phyloP scores from a whole-genome alignment of 1,140 invertebrate genomes.

The Chionoecetes opilio region DNA sequence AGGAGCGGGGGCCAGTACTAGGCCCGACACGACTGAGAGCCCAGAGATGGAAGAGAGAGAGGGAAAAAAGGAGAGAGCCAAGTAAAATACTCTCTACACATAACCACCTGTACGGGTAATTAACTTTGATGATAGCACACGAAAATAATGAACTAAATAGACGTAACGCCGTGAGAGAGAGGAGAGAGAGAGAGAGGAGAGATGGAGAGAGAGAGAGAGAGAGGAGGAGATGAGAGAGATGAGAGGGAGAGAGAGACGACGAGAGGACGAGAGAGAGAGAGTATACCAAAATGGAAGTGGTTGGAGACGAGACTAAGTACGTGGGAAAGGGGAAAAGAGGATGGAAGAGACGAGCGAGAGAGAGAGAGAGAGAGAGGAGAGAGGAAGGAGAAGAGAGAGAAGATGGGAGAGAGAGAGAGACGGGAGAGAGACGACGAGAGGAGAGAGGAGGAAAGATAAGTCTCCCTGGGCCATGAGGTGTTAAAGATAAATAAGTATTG shows the following conservation, averaged over 20 bases:
- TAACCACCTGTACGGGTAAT: too few relatives aligned
- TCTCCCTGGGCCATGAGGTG: neutral
- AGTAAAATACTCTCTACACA: neutral
- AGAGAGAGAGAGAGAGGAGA: neutral
- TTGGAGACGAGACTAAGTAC: too few relatives aligned
- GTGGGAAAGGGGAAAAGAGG: neutral
- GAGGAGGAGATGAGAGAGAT: too few relatives aligned
- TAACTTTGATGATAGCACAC: too few relatives aligned
- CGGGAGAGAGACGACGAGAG: neutral
- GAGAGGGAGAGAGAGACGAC: neutral
- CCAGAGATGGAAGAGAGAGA: neutral
- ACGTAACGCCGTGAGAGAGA: neutral
- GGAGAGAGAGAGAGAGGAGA: constrained; percentile 25
- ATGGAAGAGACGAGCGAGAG: neutral
- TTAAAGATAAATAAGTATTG: neutral
- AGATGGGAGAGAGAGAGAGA: neutral
- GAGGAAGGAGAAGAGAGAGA: neutral
- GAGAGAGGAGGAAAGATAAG: neutral
- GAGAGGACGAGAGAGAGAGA: neutral
- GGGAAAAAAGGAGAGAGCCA: neutral
- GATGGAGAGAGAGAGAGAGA: constrained; percentile 16
- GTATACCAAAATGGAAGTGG: neutral
- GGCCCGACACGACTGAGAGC: too few relatives aligned
- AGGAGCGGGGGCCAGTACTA: constrained; percentile 41
- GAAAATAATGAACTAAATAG: too few relatives aligned